phyloP scores from a whole-genome alignment of 2,888 invertebrate genomes.

The Trissolcus japonicus region DNA sequence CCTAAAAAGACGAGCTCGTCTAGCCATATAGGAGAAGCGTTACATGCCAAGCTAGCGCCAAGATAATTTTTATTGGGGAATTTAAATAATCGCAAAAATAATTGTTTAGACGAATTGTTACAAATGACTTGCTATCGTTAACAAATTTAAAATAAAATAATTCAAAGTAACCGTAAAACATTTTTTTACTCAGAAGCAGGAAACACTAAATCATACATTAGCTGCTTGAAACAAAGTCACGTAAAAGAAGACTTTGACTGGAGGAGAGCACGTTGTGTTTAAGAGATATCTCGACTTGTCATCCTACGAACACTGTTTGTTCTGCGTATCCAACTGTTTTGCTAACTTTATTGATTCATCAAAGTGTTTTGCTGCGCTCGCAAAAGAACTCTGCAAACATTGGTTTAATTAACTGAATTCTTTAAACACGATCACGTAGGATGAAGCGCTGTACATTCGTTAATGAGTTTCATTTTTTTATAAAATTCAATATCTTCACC shows the following conservation, averaged over 20 bases:
- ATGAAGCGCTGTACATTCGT: not conserved
- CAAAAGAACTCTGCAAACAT: conserved; percentile 32
- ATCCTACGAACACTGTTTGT: conserved; percentile 41
- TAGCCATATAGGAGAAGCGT: no score
- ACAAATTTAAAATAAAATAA: conserved; percentile 25
- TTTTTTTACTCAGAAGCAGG: conserved; percentile 19
- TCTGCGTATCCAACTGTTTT: conserved; percentile 46
- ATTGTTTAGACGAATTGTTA: no score
- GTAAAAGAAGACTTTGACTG: conserved; percentile 42
- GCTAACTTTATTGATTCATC: conserved; percentile 52
- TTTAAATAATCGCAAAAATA: no score
- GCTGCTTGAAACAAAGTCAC: conserved; percentile 39
- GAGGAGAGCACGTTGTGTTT: conserved; percentile 38
- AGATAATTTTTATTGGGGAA: no score
- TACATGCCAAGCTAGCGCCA: no score
- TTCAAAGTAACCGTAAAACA: conserved; percentile 30
- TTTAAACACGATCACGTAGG: not conserved
- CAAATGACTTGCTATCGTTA: no score
- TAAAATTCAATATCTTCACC: no score
- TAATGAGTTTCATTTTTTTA: not conserved
- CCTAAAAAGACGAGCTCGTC: no score
- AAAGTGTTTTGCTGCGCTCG: conserved; percentile 28
- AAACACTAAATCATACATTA: conserved; percentile 47
- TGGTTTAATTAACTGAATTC: conserved; percentile 27
- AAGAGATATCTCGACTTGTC: conserved; percentile 49